Evolutionary conservation across 2,888 invertebrate species (phyloP).

Genomic region (Scaeva pyrastri): DNA sequence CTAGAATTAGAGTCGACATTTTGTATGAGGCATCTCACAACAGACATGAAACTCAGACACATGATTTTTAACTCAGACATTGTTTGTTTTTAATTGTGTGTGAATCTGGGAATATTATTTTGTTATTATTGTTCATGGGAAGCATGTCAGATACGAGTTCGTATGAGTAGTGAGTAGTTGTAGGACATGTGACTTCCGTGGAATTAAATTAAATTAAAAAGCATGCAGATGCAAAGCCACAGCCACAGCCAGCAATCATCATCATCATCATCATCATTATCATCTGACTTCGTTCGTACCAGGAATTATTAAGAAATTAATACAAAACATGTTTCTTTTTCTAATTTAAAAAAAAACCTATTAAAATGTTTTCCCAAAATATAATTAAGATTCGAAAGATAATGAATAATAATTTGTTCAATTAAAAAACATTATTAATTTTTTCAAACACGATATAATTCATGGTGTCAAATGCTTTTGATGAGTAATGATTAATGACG

Average conservation of each 20-base stretch:
- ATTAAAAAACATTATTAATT: no score
- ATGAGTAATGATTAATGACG: no score
- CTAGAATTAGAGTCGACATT: not conserved
- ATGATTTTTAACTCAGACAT: not conserved
- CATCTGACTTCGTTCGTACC: not conserved
- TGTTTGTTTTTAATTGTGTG: not conserved
- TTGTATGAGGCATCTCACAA: not conserved
- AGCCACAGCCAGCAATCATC: no score
- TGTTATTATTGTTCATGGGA: not conserved
- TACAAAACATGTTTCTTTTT: not conserved
- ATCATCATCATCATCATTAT: not conserved
- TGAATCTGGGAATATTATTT: constrained; percentile 1
- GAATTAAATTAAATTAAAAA: not conserved
- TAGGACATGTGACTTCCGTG: constrained; percentile 17
- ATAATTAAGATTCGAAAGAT: not conserved
- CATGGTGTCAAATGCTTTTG: no score
- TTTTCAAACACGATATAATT: no score
- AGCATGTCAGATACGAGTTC: constrained; percentile 9
- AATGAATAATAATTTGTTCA: no score
- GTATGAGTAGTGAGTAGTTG: constrained; percentile 7
- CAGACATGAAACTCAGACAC: not conserved
- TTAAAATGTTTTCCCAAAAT: not conserved
- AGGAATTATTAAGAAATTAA: not conserved
- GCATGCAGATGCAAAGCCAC: not conserved
- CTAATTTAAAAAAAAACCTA: not conserved